Percentiles rank a stretch among this genome's conserved stretches.
These are phyloP conservation scores for Umimayanthus chanpuru DNA, from an alignment of 92 coral and sea anemone species.

Conservation along the genomic window DNA sequence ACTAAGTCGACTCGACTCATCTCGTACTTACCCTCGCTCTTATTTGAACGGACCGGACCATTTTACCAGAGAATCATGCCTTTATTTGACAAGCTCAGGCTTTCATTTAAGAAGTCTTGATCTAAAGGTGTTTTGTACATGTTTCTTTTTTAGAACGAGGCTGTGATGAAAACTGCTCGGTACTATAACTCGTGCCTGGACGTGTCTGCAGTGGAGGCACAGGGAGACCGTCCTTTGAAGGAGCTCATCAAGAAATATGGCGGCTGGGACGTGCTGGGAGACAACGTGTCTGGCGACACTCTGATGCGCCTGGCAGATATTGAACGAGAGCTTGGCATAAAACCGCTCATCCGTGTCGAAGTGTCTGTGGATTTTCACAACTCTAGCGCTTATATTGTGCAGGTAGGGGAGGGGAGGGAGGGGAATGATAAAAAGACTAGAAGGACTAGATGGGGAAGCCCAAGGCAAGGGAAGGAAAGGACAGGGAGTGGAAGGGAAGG, in stretches of 20 bases:
- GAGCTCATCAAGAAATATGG: constrained; percentile 30
- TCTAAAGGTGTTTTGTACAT: neutral
- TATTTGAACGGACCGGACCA: too few relatives aligned
- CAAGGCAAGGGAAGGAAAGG: too few relatives aligned
- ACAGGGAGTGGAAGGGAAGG: too few relatives aligned
- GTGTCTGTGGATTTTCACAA: constrained; percentile 8
- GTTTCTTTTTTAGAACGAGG: constrained; percentile 3
- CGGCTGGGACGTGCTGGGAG: constrained; percentile 26
- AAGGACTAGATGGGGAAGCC: too few relatives aligned
- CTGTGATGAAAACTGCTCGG: constrained; percentile 28
- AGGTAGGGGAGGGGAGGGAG: constrained; percentile 2
- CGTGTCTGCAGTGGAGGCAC: neutral
- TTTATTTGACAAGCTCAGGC: too few relatives aligned
- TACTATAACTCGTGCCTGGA: constrained; percentile 21
- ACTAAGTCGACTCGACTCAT: too few relatives aligned
- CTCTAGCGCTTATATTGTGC: constrained; percentile 13
- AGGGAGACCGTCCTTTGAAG: neutral
- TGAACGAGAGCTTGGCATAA: constrained; percentile 14
- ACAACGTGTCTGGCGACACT: neutral
- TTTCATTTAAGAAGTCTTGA: neutral
- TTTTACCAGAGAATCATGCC: neutral
- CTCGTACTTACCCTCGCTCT: too few relatives aligned
- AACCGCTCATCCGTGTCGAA: neutral
- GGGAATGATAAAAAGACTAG: neutral
- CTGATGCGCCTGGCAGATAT: constrained; percentile 10